Conservation (phyloP, 1,140 invertebrate genomes). For the Antheraea pernyi region DNA sequence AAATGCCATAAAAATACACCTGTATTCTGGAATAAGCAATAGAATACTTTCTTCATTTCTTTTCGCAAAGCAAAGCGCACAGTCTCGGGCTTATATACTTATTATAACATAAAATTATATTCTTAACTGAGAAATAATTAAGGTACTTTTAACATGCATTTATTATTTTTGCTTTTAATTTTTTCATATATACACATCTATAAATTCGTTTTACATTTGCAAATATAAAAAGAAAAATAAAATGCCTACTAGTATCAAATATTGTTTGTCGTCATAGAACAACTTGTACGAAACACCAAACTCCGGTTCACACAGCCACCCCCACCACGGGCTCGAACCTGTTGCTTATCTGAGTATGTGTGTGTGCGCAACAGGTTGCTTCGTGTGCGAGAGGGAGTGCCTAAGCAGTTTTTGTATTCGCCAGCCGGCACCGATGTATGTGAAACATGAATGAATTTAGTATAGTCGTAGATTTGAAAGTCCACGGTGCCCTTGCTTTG, state of each 20-base stretch:
- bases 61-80: too few species aligned
- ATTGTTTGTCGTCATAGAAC: neutral
- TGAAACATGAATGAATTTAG: constrained; percentile 27
- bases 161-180: too few species aligned
- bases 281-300: constrained; percentile 8
- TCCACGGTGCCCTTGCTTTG: neutral
- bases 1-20: too few species aligned
- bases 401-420: constrained; percentile 25
- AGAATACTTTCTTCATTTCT: too few species aligned
- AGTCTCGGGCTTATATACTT: too few species aligned
- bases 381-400: constrained; percentile 33
- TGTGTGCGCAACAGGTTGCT: constrained; percentile 38
- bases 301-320: constrained; percentile 52
- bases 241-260: neutral
- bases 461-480: constrained; percentile 11
- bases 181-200: too few species aligned
- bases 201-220: too few species aligned
- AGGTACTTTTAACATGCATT: too few species aligned
- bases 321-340: constrained; percentile 45
- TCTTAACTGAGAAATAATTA: too few species aligned
- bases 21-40: too few species aligned
- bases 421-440: constrained; percentile 16
- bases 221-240: neutral
- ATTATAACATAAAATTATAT: too few species aligned
- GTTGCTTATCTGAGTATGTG: constrained; percentile 20